Base-by-base conservation (phyloP, 2,888 invertebrate genomes). In the Plutella xylostella region DNA sequence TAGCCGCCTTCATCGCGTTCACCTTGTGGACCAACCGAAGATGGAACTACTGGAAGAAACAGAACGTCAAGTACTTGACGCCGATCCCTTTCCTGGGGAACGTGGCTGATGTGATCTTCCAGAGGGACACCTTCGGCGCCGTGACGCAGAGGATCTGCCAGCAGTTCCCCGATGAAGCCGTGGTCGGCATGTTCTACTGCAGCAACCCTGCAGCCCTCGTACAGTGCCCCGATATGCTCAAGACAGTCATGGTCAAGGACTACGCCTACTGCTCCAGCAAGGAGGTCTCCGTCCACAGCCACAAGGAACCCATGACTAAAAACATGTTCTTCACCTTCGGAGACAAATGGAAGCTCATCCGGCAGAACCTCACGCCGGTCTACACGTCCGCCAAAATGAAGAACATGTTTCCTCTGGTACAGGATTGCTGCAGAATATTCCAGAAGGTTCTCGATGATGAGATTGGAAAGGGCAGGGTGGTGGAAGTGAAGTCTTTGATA, bases 321-420 rank as follows among this genome's bases (percentile, higher is more conserved):
- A 52, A 48, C 17, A 15, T 54, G n/a, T 51, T 52, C 21, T 45
- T 44, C 38, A 42, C 46, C 2, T 45, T 44, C 18, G 54, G 52
- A 5, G 45, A 52, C 43, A 34, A 47, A 9, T 58, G 58, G 58
- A 56, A 52, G 40, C 46, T 56, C 0, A 30, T 56, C 4, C 48
- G 58, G 5, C 57, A 57, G 37, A 55, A 52, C 33, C 15, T 58
- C 15, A 57, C 53, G 5, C 55, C 58, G 0, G 43, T 56, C 2
- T 57, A 55, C 21, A 49, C 58, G 1, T 50, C 54, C 2, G 48
- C 52, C 1, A 52, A 45, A 39, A 49, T 52, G 50, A 53, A 48
- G 43, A 53, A 48, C 20, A 60, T 61, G 57, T 61, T 58, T 40
- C 48, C 50, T 38, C 42, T 59, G n/a, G 54, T 60, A 17, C 51